Base-by-base conservation (phyloP, 1,140 invertebrate species). In the Streblospio benedicti region DNA sequence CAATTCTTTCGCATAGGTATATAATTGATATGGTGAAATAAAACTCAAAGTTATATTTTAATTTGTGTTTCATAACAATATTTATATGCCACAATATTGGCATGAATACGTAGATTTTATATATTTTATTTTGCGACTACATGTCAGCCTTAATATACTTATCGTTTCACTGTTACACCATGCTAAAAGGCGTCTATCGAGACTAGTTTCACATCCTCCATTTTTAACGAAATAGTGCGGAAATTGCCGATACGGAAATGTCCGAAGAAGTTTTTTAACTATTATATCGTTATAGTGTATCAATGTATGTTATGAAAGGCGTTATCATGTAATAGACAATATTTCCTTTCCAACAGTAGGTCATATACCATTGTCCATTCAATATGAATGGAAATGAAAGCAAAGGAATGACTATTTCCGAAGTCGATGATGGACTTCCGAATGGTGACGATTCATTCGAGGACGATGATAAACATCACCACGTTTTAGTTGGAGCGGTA, bases 381-480 rank as follows among this genome's bases (percentile, higher is more conserved):
- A 45, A 28, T 25, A 57, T 57, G 56, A 32, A 57, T 23, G 16
- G 38, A 44, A 57, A 57, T 32, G 56, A 60, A 31, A 49, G 49
- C 25, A 27, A 25, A 5, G 33, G 59, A 58, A 35, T 61, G 59
- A 59, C 58, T 47, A 76, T 77, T 69, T 69, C 71, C 66, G 73
- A 74, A 65, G 73, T 74, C 62, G 74, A 76, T 68, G 76, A 76
- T 60, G 71, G 74, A 18, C 57, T 77, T 49, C 73, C 76, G 76
- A 77, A 76, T 62, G 71, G 68, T 69, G 76, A 76, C 76, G 76
- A 76, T 70, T 74, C 74, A 31, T 72, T n/a, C n/a, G n/a, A 30
- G 5, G 25, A 56, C 16, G 61, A 63, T 31, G 23, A 35, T 18
- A 30, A 18, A 32, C 31, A 59, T 35, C 43, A 50, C 20, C 38